Evolutionary conservation across 2,113 vertebrate genomes (phyloP).

Genomic region (Peromyscus maniculatus): DNA sequence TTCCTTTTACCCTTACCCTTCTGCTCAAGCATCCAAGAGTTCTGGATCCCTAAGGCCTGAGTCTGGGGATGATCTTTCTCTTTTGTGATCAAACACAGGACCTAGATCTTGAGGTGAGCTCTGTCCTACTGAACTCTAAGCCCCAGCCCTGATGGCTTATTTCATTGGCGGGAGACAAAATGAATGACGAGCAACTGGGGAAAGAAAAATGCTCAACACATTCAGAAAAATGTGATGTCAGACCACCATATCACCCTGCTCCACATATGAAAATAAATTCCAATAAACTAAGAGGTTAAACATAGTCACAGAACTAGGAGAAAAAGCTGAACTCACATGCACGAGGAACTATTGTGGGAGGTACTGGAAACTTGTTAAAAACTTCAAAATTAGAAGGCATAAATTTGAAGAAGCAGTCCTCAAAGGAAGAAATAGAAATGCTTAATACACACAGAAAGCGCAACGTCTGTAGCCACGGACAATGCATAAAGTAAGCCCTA

Average conservation of each 20-base stretch:
- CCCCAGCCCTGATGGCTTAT: neutral
- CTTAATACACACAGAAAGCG: neutral
- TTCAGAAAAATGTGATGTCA: neutral
- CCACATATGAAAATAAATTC: neutral
- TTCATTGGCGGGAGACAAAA: neutral
- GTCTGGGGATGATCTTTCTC: neutral
- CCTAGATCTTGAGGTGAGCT: neutral
- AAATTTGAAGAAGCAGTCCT: neutral
- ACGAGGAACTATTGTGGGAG: neutral
- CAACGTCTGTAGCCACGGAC: neutral
- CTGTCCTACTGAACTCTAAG: neutral
- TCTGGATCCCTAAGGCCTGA: neutral
- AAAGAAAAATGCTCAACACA: neutral
- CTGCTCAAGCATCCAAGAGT: neutral
- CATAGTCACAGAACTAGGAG: neutral
- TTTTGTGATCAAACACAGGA: neutral
- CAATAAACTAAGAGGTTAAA: neutral
- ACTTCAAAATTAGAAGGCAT: constrained; percentile 29
- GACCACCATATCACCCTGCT: no score
- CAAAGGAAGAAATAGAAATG: neutral
- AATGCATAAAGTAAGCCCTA: neutral
- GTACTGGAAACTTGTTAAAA: neutral
- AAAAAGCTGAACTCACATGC: neutral
- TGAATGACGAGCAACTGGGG: neutral
- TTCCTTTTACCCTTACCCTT: neutral